phyloP scores from a whole-genome alignment of 2,113 vertebrate species.

The Ptilorrhoa leucosticta region DNA sequence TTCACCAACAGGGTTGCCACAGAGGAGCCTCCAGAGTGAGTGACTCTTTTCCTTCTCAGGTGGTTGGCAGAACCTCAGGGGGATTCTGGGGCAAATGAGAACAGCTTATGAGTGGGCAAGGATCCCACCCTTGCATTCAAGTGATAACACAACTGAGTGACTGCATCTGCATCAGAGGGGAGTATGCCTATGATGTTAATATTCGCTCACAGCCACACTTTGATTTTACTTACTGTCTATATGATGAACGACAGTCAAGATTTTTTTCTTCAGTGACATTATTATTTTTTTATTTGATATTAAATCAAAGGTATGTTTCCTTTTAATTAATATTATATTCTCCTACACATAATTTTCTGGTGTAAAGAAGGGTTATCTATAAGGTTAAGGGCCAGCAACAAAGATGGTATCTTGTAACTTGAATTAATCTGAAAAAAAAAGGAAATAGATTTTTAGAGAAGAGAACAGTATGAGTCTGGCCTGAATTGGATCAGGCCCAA shows the following conservation, averaged over 20 bases:
- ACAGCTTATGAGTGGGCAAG: not conserved
- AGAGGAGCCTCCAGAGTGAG: not conserved
- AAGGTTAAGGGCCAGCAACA: not conserved
- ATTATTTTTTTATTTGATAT: not conserved
- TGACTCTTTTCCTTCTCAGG: not conserved
- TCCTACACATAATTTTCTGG: not conserved
- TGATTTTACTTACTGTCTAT: not conserved
- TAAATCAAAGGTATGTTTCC: not conserved
- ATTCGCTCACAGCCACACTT: not conserved
- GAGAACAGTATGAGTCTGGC: not conserved
- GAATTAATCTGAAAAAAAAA: slow-evolving; percentile 9
- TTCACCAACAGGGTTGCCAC: not conserved
- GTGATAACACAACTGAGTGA: not conserved
- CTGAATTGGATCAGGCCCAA: slow-evolving; percentile 22
- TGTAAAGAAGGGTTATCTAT: not conserved
- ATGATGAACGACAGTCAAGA: not conserved
- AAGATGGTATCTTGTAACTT: not conserved
- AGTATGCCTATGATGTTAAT: not conserved
- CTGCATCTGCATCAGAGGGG: not conserved
- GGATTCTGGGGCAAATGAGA: not conserved
- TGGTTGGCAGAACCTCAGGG: not conserved
- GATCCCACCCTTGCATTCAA: not conserved
- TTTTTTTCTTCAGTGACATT: not conserved
- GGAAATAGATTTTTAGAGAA: slow-evolving; percentile 22
- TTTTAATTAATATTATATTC: not conserved